Percentiles rank a stretch among this genome's conserved stretches.
These are phyloP conservation scores for Anticlea derivata DNA, from an alignment of 2,888 invertebrate genomes.

Conservation along the genomic window DNA sequence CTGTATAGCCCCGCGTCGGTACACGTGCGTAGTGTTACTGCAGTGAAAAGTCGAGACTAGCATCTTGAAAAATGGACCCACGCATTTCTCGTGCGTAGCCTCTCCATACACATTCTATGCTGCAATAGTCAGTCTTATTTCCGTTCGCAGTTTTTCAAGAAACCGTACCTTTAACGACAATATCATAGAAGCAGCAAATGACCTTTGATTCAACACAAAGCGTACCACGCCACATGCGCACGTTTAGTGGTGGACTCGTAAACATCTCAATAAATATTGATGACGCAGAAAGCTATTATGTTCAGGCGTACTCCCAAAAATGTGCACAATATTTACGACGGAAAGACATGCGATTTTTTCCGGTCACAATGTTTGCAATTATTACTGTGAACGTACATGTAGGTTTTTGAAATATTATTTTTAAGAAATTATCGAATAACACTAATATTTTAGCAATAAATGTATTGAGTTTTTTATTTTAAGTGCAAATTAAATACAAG, in stretches of 20 bases:
- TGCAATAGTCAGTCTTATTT: too few relatives aligned
- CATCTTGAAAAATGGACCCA: too few relatives aligned
- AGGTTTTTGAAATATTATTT: too few relatives aligned
- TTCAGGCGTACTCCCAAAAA: slow-evolving; percentile 74
- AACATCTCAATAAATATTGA: slow-evolving; percentile 78
- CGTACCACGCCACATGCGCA: slow-evolving; percentile 54
- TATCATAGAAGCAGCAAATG: slow-evolving; percentile 38
- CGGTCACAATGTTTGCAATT: slow-evolving; percentile 40
- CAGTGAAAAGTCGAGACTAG: too few relatives aligned
- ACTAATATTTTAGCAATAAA: too few relatives aligned
- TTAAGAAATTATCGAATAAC: too few relatives aligned
- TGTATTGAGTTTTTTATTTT: too few relatives aligned
- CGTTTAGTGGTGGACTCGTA: slow-evolving; percentile 68
- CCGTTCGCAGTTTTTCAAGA: not conserved
- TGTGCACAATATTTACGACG: slow-evolving; percentile 69
- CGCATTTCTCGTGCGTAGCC: too few relatives aligned
- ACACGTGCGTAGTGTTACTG: too few relatives aligned
- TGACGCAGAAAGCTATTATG: slow-evolving; percentile 74
- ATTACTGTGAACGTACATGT: not conserved
- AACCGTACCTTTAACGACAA: not conserved
- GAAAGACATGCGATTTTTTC: slow-evolving; percentile 74
- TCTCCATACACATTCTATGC: too few relatives aligned
- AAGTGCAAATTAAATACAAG: too few relatives aligned
- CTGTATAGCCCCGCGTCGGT: too few relatives aligned
- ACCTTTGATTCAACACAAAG: slow-evolving; percentile 53